Base-by-base conservation (phyloP, 1,140 invertebrate genomes). In the Lepidotrigona ventralis region DNA sequence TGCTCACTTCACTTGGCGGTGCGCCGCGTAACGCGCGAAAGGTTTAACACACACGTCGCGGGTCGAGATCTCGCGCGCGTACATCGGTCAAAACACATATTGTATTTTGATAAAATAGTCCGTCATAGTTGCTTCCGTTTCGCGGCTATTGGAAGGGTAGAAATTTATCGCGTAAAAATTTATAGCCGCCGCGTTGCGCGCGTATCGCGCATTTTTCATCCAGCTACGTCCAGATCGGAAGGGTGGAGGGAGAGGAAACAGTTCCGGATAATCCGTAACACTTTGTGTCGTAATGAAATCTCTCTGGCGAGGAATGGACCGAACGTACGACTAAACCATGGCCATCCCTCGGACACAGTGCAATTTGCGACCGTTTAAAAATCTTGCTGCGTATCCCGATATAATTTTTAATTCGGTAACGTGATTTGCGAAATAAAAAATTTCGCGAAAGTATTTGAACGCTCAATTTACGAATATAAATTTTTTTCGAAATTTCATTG, bases 141-240 rank as follows among this genome's bases (percentile, higher is more conserved):
- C 66, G 58, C 56, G 82, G 83, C 53, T 63, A 75, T 60, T 46
- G 72, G 60, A 21, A 56, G 39, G n/a, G 39, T 21, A 81, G 74
- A 39, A 87, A 87, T 87, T 87, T 84, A 87, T 87, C 26, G 63
- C 17, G 6, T 58, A 46, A 46, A 46, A 46, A 74, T 54, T 29
- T 33, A n/a, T 66, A 76, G 64, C 74, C 51, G 53, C 54, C 46
- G 46, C 68, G 68, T 82, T 46, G 54, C 60, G 63, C 66, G 60
- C 70, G 60, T 72, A 58, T 68, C 81, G 68, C 58, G 68, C 71
- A 87, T 87, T 86, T 87, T 87, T 87, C 85, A 84, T 69, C 58
- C 72, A 46, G 66, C 76, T 33, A 70, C 60, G 83, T 87, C 70
- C 79, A 72, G 39, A 53, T 54, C 39, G n/a, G 51, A 23, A 33